Evolutionary conservation across 2,113 vertebrate species (phyloP), one percentile per base, ranked within the genome.

Genomic region (Hippocampus comes): DNA sequence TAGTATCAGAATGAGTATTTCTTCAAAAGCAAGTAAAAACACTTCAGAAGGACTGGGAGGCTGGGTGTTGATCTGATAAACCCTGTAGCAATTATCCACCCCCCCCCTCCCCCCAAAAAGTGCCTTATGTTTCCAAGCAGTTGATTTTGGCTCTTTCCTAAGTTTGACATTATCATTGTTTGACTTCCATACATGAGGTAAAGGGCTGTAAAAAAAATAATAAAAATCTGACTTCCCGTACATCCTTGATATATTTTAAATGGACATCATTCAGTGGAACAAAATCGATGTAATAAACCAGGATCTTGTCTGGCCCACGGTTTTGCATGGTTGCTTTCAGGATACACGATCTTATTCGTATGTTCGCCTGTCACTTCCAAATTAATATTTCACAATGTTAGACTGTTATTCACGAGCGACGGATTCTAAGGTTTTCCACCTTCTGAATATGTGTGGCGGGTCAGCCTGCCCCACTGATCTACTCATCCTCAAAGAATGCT

Each of bases 401-500:
- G 21, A 66, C 21, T 30, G 15, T 55, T 27, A 69, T 56, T 38
- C 51, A 67, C 11, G 23, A 59, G 56, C 23, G 48, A 15, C 23
- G 6, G 63, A 38, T 7, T 10, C 43, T 23, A 21, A 43, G 21
- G 25, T 53, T 53, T 53, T 67, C 25, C 46, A 7, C 18, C 27
- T 11, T 51, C 17, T 34, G 66, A 34, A 67, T 53, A 67, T 11
- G 14, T 65, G 64, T 51, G 46, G 17, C 30, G 46, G 65, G 65
- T 67, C 65, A 51, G 9, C 17, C 25, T 67, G 66, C 46, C 48
- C 48, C 27, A 51, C 48, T 11, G 46, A 53, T 10, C 15, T 12
- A 27, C 66, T 67, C 46, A 51, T 34, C 66, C 48, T 34, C 66
- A 67, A 67, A 53, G 18, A 51, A 67, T 67, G 34, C 11, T 23